Evolutionary conservation across 2,888 invertebrate genomes (phyloP), one percentile per base, ranked within the genome.

Genomic region (Scaptomyza polygonia): DNA sequence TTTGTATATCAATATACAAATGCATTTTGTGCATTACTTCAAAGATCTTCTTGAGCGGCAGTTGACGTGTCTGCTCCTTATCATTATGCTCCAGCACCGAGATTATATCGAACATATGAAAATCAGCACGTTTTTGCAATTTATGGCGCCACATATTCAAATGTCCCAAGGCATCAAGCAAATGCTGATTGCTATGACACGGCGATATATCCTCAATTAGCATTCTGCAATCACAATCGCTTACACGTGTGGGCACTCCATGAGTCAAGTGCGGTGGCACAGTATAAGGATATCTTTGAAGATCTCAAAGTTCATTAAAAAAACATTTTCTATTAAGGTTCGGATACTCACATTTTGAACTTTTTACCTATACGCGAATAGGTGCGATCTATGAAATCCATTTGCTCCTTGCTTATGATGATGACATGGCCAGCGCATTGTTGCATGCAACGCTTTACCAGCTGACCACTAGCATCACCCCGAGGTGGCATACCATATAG

Each of bases 371-470:
- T 25, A 0, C 64, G 71, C 0, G 82, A 66, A 14, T 51, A 57
- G 9, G 78, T 89, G 29, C 83, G 86, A 36, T 88, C 70, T 16
- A 82, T 70, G 34, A 77, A 90, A 5, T 79, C 74, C 56, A 82
- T 77, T 14, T 89, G 89, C 12, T 77, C 65, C 48, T 86, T 87
- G 34, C 82, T 89, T 5, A 91, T 77, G 3, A 89, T 71, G 12
- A 85, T 59, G 8, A 77, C 59, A 1, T 74, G 73, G 11, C 82
- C 78, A 0, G 67, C 67, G 3, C 88, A 83, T 18, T 80, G 76
- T 29, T 73, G 68, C 55, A 90, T 40, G 43, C 88, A 83, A 4
- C 63, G 66, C 36, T 82, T 86, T 0, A 88, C 81, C 44, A 58
- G 67, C 4, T 70, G 62, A 0, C 91, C 91, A 1, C 74, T 72